Percentiles rank a stretch among this genome's conserved stretches.
Evolutionary conservation across 2,113 vertebrate genomes (phyloP).

Genomic region (Psammodynastes pulverulentus): DNA sequence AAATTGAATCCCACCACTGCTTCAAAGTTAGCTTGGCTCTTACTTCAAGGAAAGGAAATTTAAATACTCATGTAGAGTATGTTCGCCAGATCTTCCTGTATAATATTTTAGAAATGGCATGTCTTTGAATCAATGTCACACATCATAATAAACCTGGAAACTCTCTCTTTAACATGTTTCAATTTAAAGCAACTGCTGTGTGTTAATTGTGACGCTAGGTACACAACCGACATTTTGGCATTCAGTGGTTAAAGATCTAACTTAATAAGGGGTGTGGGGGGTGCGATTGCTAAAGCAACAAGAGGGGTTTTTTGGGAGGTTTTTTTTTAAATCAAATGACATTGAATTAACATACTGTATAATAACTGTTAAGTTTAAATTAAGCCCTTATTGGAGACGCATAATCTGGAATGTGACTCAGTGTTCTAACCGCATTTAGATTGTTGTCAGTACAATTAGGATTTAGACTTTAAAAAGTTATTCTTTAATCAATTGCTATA

Average conservation of each 20-base stretch:
- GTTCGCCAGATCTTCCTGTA: background rate
- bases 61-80: background rate
- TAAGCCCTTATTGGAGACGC: slow-evolving; percentile 58
- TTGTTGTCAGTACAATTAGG: slow-evolving; percentile 70
- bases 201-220: background rate
- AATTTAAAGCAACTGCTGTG: background rate
- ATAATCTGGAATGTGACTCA: slow-evolving; percentile 63
- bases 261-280: slow-evolving; percentile 22
- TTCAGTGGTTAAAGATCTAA: slow-evolving; percentile 2
- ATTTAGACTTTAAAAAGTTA: slow-evolving; percentile 62
- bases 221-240: background rate
- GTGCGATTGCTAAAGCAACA: slow-evolving; percentile 43
- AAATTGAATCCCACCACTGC: too few species aligned
- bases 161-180: background rate
- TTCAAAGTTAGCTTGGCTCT: background rate
- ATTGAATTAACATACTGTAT: slow-evolving; percentile 58
- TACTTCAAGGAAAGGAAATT: background rate
- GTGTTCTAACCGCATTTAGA: slow-evolving; percentile 61
- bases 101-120: background rate
- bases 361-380: slow-evolving; percentile 68
- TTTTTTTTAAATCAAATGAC: slow-evolving; percentile 48
- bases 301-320: slow-evolving; percentile 8
- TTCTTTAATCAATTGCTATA: slow-evolving; percentile 55
- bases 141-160: background rate
- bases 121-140: background rate